Evolutionary conservation across 2,113 vertebrate species (phyloP), one percentile per base, ranked within the genome.

Genomic region (Diglossa brunneiventris): DNA sequence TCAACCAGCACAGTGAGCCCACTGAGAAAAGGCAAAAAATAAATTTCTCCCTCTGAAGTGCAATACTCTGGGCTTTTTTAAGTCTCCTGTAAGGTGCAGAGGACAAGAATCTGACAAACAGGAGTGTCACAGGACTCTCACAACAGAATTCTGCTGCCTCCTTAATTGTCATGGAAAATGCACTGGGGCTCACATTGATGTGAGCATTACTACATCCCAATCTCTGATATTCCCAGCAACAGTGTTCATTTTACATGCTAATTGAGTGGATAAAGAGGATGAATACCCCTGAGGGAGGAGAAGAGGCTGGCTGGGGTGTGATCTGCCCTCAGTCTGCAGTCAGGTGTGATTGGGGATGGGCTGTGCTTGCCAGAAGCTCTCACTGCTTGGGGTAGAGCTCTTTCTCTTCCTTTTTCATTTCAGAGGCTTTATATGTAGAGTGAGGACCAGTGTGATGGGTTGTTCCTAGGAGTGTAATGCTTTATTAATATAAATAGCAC

Each of bases 161-260:
- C 66, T 42, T 86, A 95, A 95, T 86, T 90, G 66, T 77, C 90
- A 91, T 30, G 37, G 87, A 92, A 97, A 97, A 92, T 21, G 69
- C 79, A 92, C 20, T 1, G 39, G 95, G 73, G 87, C 93, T 28
- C 80, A 66, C 35, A 3, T 21, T n/a, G 96, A 93, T 74, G 92
- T 8, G 66, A 63, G 84, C 69, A 47, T 92, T 58, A 89, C 46
- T 41, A 39, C 83, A 92, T 59, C 56, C 82, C 78, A 41, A 77
- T 44, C 44, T 17, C 61, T 75, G 67, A 72, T 68, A 91, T 91
- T 95, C 62, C 55, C 78, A 80, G 91, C 58, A 95, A 69, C 3
- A 1, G 49, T 19, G 75, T 30, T 90, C 85, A 85, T 94, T 96
- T 90, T 39, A 19, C 75, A 69, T 77, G 84, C 39, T 90, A 83